A percentile compares a stretch with the other conserved stretches of the same genome.
These are phyloP conservation scores for Bradypus variegatus DNA, from an alignment of 2,797 vertebrate species.

Conservation along the genomic window DNA sequence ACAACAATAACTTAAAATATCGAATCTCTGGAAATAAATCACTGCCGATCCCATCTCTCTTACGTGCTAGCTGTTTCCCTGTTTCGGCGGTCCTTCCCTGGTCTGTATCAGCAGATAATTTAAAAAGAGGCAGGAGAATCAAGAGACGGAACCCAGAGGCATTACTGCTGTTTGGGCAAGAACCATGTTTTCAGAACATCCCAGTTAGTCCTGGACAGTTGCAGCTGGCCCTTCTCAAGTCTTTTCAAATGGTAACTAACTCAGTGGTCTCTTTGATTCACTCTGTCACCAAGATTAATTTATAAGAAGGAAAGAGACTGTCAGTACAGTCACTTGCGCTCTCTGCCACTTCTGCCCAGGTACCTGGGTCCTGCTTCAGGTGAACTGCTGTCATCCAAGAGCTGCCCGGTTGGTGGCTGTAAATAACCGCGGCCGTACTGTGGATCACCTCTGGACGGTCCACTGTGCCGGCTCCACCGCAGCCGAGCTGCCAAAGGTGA, in stretches of 20 bases:
- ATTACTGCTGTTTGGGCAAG: neutral
- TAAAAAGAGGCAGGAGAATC: slow-evolving; percentile 8
- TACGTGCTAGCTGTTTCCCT: neutral
- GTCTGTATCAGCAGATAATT: slow-evolving; percentile 41
- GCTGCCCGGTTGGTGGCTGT: neutral
- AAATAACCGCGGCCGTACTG: neutral
- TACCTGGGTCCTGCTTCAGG: neutral
- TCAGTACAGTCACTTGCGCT: fast-evolving
- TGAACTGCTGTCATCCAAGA: fast-evolving
- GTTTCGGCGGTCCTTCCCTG: neutral
- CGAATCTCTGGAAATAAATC: slow-evolving; percentile 38
- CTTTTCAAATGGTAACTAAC: neutral
- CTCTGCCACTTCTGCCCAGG: neutral
- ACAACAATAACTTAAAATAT: slow-evolving; percentile 43
- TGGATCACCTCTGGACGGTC: neutral
- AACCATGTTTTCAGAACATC: neutral
- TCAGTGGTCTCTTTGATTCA: neutral
- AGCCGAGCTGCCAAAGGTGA: neutral
- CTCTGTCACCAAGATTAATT: neutral
- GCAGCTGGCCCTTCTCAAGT: neutral
- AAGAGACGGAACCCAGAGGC: neutral
- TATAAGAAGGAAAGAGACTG: neutral
- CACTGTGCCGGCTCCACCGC: neutral
- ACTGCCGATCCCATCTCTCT: neutral
- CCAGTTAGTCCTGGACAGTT: neutral